These are phyloP conservation scores for Megamerina dolium DNA, from an alignment of 2,888 invertebrate species.

Conservation along the genomic window DNA sequence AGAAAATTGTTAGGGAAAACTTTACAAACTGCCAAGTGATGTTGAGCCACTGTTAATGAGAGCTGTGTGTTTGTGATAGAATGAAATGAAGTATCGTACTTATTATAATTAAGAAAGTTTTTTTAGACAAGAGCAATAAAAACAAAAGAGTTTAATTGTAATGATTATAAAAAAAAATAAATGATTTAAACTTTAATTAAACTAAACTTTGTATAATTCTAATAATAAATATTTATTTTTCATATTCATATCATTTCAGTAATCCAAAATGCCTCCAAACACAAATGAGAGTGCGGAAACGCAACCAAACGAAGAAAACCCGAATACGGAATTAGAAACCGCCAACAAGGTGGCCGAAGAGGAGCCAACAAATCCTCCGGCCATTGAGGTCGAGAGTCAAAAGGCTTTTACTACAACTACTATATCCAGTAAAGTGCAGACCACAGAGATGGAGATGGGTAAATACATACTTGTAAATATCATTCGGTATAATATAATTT, in stretches of 20 bases:
- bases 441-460: slow-evolving; percentile 39
- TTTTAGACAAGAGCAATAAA: too few species aligned
- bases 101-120: too few species aligned
- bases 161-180: too few species aligned
- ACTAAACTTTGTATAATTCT: too few species aligned
- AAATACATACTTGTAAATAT: too few species aligned
- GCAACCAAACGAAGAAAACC: slow-evolving; percentile 29
- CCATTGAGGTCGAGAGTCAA: slow-evolving; percentile 36
- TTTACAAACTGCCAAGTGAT: too few species aligned
- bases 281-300: slow-evolving; percentile 31
- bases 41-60: too few species aligned
- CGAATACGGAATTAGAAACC: slow-evolving; percentile 31
- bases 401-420: slow-evolving; percentile 36
- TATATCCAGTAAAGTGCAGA: slow-evolving; percentile 29
- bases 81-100: too few species aligned
- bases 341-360: slow-evolving; percentile 37
- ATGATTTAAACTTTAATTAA: too few species aligned
- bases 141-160: too few species aligned
- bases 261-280: slow-evolving; percentile 45
- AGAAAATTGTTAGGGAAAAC: too few species aligned
- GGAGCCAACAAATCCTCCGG: slow-evolving; percentile 37
- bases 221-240: not conserved
- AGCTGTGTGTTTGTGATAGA: too few species aligned
- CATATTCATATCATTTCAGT: slow-evolving; percentile 10
- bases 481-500: not conserved